Percentiles rank a stretch among this genome's conserved stretches.
phyloP scores from a whole-genome alignment of 2,113 vertebrate genomes.

The Irena cyanogastra region DNA sequence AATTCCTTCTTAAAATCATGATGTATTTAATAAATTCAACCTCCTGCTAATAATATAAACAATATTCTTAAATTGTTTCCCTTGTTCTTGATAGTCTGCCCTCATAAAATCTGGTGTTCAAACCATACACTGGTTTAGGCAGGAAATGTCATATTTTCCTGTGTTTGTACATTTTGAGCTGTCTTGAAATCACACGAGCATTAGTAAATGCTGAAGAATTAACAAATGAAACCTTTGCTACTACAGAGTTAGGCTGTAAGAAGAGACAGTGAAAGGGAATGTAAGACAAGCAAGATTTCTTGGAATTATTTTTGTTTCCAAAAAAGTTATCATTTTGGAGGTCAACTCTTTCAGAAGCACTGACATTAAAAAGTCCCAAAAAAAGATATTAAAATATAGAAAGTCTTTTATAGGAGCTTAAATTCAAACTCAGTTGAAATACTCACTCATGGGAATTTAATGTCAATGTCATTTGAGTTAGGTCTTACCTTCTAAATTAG shows the following conservation, averaged over 20 bases:
- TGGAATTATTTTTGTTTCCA: background rate
- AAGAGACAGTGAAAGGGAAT: background rate
- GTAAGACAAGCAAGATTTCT: background rate
- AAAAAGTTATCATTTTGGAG: background rate
- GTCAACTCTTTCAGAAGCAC: background rate
- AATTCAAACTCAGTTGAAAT: background rate
- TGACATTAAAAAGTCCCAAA: background rate
- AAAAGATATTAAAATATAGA: background rate
- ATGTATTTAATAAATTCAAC: background rate
- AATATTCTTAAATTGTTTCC: background rate
- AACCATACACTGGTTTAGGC: background rate
- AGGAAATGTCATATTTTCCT: background rate
- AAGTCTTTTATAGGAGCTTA: background rate
- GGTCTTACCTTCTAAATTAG: background rate
- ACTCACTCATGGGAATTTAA: background rate
- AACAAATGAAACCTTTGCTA: background rate
- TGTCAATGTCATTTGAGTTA: background rate
- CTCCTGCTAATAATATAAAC: background rate
- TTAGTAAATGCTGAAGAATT: background rate
- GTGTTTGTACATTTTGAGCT: background rate
- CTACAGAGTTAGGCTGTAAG: background rate
- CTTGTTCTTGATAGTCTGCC: background rate
- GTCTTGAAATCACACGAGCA: background rate
- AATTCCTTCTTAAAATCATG: background rate
- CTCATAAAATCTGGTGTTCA: background rate